phyloP scores from a whole-genome alignment of 2,888 invertebrate species.

The Drosophila affinis region DNA sequence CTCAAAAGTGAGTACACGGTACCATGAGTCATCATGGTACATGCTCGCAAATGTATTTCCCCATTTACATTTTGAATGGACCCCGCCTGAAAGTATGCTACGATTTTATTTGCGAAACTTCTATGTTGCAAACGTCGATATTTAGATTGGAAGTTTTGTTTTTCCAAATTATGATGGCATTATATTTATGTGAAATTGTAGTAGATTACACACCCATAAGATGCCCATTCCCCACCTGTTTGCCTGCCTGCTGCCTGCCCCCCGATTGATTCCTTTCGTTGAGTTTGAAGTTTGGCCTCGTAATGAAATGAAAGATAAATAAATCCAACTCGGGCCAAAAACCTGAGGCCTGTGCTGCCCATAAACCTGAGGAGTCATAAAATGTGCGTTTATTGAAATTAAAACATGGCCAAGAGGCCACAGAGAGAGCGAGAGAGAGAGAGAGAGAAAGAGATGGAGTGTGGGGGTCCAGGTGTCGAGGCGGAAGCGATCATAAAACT shows the following conservation, averaged over 20 bases:
- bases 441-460: too few species aligned
- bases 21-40: neutral
- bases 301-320: slow-evolving; percentile 56
- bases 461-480: slow-evolving; percentile 42
- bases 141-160: slow-evolving; percentile 1
- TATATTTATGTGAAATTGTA: slow-evolving; percentile 11
- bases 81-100: neutral
- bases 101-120: neutral
- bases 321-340: slow-evolving; percentile 36
- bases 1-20: too few species aligned
- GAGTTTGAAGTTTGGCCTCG: slow-evolving; percentile 20
- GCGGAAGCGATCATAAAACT: slow-evolving; percentile 58
- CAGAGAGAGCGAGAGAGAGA: neutral
- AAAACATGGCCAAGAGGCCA: slow-evolving; percentile 37
- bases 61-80: neutral
- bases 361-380: slow-evolving; percentile 55
- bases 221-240: neutral
- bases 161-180: slow-evolving; percentile 2
- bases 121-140: too few species aligned
- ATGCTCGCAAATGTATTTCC: neutral
- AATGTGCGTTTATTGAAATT: slow-evolving; percentile 68
- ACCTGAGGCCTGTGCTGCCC: slow-evolving; percentile 17
- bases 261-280: slow-evolving; percentile 19
- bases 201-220: slow-evolving; percentile 26
- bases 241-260: neutral